Percentiles rank a stretch among this genome's conserved stretches.
Evolutionary conservation across 2,888 invertebrate species (phyloP).

Genomic region (Agrochola macilenta): DNA sequence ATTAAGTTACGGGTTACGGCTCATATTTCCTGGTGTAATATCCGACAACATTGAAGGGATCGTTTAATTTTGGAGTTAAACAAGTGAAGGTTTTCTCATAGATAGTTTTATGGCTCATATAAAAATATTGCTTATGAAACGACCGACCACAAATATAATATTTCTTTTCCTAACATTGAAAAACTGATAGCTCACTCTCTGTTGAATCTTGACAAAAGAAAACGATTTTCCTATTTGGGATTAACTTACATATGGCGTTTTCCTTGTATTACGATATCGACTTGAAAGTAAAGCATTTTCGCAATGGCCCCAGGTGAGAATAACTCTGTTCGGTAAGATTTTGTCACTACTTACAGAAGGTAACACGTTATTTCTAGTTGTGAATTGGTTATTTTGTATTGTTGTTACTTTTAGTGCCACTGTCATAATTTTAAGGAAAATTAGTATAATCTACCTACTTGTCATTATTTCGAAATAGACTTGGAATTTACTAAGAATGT

Average conservation of each 20-base stretch:
- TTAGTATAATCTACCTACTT: background rate
- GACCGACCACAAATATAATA: constrained; percentile 21
- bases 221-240: constrained; percentile 38
- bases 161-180: constrained; percentile 25
- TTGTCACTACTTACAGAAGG: background rate
- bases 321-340: background rate
- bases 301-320: constrained; percentile 12
- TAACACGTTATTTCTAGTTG: background rate
- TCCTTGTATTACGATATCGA: constrained; percentile 14
- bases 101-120: constrained; percentile 48
- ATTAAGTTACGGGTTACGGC: constrained; percentile 29
- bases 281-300: background rate
- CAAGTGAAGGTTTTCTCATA: constrained; percentile 32
- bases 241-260: constrained; percentile 32
- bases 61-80: constrained; percentile 53
- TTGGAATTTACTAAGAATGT: background rate
- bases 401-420: background rate
- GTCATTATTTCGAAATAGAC: background rate
- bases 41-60: constrained; percentile 43
- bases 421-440: background rate
- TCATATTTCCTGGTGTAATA: constrained; percentile 49
- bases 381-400: no score
- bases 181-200: constrained; percentile 30
- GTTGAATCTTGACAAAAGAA: constrained; percentile 43
- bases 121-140: constrained; percentile 40